Percentiles rank a stretch among this genome's conserved stretches.
Evolutionary conservation across 2,797 vertebrate genomes (phyloP).

Genomic region (Apogon hyalosoma): DNA sequence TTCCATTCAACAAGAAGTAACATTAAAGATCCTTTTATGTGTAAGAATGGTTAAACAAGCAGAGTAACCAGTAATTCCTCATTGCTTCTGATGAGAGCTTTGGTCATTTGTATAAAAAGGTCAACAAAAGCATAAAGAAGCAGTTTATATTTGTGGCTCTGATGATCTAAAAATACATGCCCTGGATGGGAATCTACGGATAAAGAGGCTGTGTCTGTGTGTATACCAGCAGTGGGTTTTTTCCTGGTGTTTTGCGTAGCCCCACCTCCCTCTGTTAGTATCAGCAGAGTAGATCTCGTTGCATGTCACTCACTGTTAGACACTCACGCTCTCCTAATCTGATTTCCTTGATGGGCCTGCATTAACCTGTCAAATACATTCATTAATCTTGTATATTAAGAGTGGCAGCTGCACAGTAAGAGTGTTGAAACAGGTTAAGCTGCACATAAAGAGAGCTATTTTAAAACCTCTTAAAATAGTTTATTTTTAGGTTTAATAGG

Average conservation of each 20-base stretch:
- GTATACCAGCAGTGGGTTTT: conserved; percentile 8
- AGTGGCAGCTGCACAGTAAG: conserved; percentile 18
- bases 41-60: conserved; percentile 14
- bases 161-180: conserved; percentile 50
- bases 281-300: conserved; percentile 48
- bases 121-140: conserved; percentile 14
- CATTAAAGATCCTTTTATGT: background rate
- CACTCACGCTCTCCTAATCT: conserved; percentile 60
- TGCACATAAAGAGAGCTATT: conserved; percentile 11
- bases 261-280: conserved; percentile 31
- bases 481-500: conserved; percentile 14
- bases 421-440: conserved; percentile 9
- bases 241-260: conserved; percentile 39
- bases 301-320: conserved; percentile 56
- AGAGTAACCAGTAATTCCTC: background rate
- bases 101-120: conserved; percentile 27
- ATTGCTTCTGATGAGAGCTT: background rate
- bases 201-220: background rate
- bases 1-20: conserved; percentile 19
- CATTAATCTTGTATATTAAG: conserved; percentile 50
- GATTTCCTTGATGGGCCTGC: conserved; percentile 56
- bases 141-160: conserved; percentile 26
- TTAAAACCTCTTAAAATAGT: conserved; percentile 30
- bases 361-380: conserved; percentile 54
- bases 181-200: conserved; percentile 24